Evolutionary conservation across 2,888 invertebrate genomes (phyloP), one percentile per base, ranked within the genome.

Genomic region (Philaethria dido): DNA sequence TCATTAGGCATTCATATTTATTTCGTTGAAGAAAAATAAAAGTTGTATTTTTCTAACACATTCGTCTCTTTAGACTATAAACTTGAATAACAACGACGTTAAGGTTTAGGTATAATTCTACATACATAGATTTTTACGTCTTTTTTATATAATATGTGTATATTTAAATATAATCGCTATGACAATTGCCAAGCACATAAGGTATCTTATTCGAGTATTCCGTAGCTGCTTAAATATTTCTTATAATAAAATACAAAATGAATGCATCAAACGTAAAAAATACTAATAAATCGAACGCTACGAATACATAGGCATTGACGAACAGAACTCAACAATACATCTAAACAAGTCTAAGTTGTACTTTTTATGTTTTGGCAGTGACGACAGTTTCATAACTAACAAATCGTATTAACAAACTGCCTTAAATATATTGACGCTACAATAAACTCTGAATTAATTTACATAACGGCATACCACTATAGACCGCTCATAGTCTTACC

Each of bases 301-400:
- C 63, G 72, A 75, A 74, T 69, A 67, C 67, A 62, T 47, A 62
- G 64, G 36, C 45, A 64, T 66, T 18, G 48, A 54, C 52, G 59
- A 48, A 66, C 47, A 55, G 64, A 71, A 64, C 18, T 66, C 29
- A 18, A 68, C 72, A 80, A 80, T 75, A 80, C 75, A 82, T 76
- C 65, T 74, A 75, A 71, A 80, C 73, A 80, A 79, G 18, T 81
- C 78, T 82, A 82, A 78, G 74, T 87, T 89, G 86, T 89, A 88
- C 86, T 87, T 84, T 81, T 77, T 81, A 83, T 83, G 78, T 78
- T 86, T 83, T 90, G 91, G 91, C 90, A 92, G 89, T 90, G 87
- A 80, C 75, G 80, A 80, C 74, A 77, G 74, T 79, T 76, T 75
- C 73, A 77, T 77, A 73, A 77, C 75, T 74, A 78, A 72, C 74